phyloP scores from a whole-genome alignment of 2,888 invertebrate species.

The Meiosimyza decipiens region DNA sequence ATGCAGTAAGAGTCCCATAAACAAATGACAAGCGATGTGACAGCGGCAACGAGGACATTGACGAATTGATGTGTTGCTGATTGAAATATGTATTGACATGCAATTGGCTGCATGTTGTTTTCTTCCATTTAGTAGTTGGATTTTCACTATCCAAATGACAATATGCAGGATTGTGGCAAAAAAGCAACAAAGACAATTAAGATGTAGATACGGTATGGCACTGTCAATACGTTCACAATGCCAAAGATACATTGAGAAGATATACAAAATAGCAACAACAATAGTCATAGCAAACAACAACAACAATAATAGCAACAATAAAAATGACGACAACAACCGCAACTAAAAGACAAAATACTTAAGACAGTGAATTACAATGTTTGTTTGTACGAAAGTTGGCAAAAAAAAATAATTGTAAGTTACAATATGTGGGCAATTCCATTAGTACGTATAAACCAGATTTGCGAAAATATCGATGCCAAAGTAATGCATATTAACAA shows the following conservation, averaged over 20 bases:
- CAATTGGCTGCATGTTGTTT: no score
- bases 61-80: slow-evolving; percentile 34
- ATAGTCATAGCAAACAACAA: no score
- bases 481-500: no score
- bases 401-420: background rate
- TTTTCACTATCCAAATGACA: no score
- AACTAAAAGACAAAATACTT: background rate
- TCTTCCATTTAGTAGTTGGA: no score
- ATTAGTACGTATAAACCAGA: no score
- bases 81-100: background rate
- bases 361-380: background rate
- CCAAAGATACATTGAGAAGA: background rate
- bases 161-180: no score
- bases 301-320: no score
- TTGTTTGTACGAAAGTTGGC: background rate
- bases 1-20: no score
- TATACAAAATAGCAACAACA: slow-evolving; percentile 1
- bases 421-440: no score
- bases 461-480: no score
- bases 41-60: slow-evolving; percentile 21
- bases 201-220: background rate
- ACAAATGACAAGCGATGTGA: no score
- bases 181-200: background rate
- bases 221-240: background rate
- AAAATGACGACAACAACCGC: background rate